Percentiles rank a stretch among this genome's conserved stretches.
Conservation (phyloP, 2,888 invertebrate species). For the Cheilosia pagana region DNA sequence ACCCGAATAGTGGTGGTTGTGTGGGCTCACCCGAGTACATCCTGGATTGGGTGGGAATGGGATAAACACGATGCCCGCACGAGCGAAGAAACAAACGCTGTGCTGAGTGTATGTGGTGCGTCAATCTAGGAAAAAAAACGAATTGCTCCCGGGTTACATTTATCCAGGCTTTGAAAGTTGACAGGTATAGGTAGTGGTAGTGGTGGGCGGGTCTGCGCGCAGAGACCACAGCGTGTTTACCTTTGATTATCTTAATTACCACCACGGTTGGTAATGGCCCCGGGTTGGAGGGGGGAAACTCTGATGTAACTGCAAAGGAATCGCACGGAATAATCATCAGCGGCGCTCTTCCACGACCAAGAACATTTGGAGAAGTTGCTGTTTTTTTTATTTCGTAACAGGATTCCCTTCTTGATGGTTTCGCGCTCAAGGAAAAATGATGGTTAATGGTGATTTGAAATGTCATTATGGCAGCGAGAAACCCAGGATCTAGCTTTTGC, state of each 20-base stretch:
- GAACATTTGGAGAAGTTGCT: slow-evolving; percentile 28
- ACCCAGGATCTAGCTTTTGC: slow-evolving; percentile 1
- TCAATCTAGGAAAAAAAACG: slow-evolving; percentile 34
- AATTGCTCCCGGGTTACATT: slow-evolving; percentile 57
- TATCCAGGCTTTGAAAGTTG: slow-evolving; percentile 50
- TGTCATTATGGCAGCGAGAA: slow-evolving; percentile 55
- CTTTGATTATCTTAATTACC: slow-evolving; percentile 74
- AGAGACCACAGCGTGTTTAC: slow-evolving; percentile 68
- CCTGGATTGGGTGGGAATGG: slow-evolving; percentile 5
- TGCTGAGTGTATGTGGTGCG: slow-evolving; percentile 1
- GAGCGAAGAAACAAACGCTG: slow-evolving; percentile 18
- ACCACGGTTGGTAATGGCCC: slow-evolving; percentile 50
- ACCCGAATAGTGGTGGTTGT: slow-evolving; percentile 54
- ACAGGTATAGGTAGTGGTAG: slow-evolving; percentile 45
- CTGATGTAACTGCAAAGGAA: slow-evolving; percentile 41
- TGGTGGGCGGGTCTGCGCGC: not conserved
- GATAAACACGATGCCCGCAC: slow-evolving; percentile 31
- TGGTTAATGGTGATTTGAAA: slow-evolving; percentile 74
- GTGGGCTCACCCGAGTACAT: slow-evolving; percentile 25
- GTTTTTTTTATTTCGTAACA: slow-evolving; percentile 12
- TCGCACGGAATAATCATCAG: slow-evolving; percentile 53
- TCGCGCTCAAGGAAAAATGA: slow-evolving; percentile 57
- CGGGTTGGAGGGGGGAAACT: slow-evolving; percentile 6
- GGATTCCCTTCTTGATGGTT: slow-evolving; percentile 25
- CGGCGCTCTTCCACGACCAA: not conserved